A percentile compares a stretch with the other conserved stretches of the same genome.
Conservation (phyloP, 2,113 vertebrate genomes). For the Trematocara variabile region DNA sequence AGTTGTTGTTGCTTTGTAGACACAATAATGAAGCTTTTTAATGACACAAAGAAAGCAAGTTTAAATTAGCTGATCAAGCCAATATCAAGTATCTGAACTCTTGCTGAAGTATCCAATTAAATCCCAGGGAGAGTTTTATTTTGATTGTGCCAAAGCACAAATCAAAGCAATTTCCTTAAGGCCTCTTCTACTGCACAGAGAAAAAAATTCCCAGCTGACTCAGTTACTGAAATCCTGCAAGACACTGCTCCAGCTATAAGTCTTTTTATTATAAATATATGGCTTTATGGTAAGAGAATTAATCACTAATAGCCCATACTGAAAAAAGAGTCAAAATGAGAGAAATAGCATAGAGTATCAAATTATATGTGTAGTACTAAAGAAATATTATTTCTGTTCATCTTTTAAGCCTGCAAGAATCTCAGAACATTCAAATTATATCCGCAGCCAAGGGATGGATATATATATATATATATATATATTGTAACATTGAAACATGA, state of each 20-base stretch:
- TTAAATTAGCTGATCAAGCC: background rate
- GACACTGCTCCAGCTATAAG: background rate
- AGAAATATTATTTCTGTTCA: background rate
- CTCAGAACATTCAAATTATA: background rate
- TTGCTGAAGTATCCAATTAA: constrained; percentile 7
- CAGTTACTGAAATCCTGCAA: background rate
- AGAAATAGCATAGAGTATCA: background rate
- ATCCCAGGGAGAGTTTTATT: background rate
- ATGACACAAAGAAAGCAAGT: background rate
- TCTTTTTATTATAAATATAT: background rate
- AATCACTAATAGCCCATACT: background rate
- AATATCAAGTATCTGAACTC: background rate
- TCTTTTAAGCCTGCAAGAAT: background rate
- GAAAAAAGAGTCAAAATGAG: background rate
- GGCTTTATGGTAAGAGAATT: background rate
- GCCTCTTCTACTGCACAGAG: background rate
- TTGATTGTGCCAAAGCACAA: background rate
- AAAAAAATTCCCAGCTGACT: background rate
- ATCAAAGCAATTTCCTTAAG: background rate
- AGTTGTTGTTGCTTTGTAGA: background rate
- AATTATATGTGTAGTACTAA: background rate
- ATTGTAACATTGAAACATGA: background rate
- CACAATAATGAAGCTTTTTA: background rate
- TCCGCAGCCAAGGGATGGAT: background rate
- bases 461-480: background rate